These are phyloP conservation scores for Adela reaumurella DNA, from an alignment of 2,888 invertebrate genomes.

Conservation along the genomic window DNA sequence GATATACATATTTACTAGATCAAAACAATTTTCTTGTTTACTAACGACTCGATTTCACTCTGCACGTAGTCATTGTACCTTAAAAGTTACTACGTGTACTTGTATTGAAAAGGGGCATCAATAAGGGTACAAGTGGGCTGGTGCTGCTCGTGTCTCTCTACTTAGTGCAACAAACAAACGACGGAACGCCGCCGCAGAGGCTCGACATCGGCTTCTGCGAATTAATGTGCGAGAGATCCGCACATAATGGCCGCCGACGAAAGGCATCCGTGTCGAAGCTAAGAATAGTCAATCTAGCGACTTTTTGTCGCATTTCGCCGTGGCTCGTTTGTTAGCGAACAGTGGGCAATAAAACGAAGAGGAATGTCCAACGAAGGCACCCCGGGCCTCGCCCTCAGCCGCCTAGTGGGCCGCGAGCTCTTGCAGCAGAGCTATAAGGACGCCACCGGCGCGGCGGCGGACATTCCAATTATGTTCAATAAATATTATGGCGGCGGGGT, in stretches of 20 bases:
- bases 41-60: too few species aligned
- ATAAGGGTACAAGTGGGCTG: too few species aligned
- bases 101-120: too few species aligned
- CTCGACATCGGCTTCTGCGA: neutral
- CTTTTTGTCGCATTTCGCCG: constrained; percentile 33
- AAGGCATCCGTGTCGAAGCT: constrained; percentile 8
- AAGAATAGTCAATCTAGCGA: constrained; percentile 25
- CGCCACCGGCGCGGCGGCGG: constrained; percentile 5
- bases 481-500: constrained; percentile 5
- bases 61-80: too few species aligned
- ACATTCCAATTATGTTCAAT: constrained; percentile 11
- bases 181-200: too few species aligned
- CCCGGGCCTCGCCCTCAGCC: constrained; percentile 9
- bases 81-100: too few species aligned
- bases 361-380: too few species aligned
- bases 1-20: too few species aligned
- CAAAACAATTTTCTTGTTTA: too few species aligned
- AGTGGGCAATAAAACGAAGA: constrained; percentile 18
- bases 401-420: neutral
- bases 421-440: constrained; percentile 7
- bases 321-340: constrained; percentile 24
- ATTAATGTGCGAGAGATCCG: neutral
- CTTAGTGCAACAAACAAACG: too few species aligned
- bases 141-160: too few species aligned
- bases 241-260: neutral